These are phyloP conservation scores for Microcebus tavaratra DNA, from an alignment of 2,113 vertebrate species.

Conservation along the genomic window DNA sequence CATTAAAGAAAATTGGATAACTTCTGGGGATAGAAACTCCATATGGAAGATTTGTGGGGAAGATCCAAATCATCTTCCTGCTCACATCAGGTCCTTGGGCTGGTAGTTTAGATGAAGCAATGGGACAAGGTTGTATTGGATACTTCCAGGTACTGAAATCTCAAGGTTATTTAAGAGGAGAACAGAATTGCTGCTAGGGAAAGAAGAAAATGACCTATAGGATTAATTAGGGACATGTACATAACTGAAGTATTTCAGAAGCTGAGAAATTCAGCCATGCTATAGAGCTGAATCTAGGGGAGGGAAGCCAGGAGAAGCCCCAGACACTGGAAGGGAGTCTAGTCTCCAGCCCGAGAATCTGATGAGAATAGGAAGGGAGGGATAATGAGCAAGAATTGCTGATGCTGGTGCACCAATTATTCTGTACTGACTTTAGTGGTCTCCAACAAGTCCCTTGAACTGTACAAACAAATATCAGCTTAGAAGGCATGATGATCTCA, in stretches of 20 bases:
- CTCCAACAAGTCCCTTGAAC: neutral
- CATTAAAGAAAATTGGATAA: neutral
- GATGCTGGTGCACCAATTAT: neutral
- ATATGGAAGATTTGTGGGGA: neutral
- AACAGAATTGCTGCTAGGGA: neutral
- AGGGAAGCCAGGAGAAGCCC: neutral
- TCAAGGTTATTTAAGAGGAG: neutral
- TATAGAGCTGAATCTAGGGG: neutral
- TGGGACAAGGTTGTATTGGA: neutral
- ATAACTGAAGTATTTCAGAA: neutral
- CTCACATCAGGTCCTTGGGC: neutral
- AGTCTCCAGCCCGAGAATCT: neutral
- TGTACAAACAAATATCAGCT: neutral
- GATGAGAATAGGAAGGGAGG: neutral
- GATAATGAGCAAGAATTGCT: neutral
- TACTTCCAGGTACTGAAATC: neutral
- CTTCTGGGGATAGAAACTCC: neutral
- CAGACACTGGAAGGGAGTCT: neutral
- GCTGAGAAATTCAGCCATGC: neutral
- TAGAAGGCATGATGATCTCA: neutral
- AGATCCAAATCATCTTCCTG: neutral
- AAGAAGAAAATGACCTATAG: neutral
- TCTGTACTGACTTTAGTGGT: neutral
- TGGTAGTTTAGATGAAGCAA: neutral
- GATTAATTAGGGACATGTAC: neutral